A percentile compares a stretch with the other conserved stretches of the same genome.
phyloP scores from a whole-genome alignment of 2,888 invertebrate genomes.

The Tenthredo livida region DNA sequence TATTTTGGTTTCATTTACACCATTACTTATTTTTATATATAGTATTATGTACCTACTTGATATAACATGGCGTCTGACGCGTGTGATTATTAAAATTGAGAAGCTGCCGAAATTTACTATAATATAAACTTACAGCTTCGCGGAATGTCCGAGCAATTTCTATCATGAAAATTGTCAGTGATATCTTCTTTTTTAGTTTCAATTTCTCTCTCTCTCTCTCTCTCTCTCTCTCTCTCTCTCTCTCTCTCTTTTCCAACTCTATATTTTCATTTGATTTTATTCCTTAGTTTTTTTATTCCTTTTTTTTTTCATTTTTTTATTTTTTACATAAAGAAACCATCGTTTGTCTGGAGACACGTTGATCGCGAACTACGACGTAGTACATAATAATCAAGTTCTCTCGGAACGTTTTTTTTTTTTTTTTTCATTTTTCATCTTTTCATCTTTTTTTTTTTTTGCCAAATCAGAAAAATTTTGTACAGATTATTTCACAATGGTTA shows the following conservation, averaged over 20 bases:
- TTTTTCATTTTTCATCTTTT: background rate
- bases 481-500: background rate
- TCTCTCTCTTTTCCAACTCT: background rate
- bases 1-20: conserved; percentile 35
- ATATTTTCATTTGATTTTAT: background rate
- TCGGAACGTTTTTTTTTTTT: background rate
- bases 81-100: conserved; percentile 50
- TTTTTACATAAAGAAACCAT: conserved; percentile 21
- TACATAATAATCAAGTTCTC: background rate
- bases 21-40: conserved; percentile 1
- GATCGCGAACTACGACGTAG: background rate
- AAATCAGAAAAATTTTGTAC: background rate
- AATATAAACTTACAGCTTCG: conserved; percentile 41
- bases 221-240: background rate
- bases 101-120: conserved; percentile 33
- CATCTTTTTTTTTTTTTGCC: background rate
- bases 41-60: conserved; percentile 45
- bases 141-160: conserved; percentile 50
- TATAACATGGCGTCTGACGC: conserved; percentile 48
- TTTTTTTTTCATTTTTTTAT: too few relatives aligned
- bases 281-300: background rate
- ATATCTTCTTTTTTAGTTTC: background rate
- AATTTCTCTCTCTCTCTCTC: background rate
- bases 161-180: conserved; percentile 48
- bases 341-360: conserved; percentile 38